Conservation (phyloP, 2,888 invertebrate species). For the Beris morrisii region DNA sequence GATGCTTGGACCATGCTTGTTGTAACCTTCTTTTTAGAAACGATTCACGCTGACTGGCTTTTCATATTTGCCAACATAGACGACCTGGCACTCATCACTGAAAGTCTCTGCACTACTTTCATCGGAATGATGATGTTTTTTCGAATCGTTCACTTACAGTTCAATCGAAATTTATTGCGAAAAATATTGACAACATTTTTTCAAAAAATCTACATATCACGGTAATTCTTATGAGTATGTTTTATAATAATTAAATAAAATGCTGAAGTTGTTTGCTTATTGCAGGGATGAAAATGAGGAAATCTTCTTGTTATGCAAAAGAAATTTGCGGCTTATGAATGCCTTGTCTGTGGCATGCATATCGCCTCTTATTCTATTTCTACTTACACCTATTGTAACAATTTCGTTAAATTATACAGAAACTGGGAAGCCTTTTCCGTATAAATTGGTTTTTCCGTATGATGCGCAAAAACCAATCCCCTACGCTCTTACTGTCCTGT, state of each 20-base stretch:
- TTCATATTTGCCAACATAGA: constrained; percentile 17
- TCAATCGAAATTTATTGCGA: constrained; percentile 6
- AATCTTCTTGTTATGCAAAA: constrained; percentile 12
- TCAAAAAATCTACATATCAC: constrained; percentile 20
- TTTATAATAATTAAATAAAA: background rate
- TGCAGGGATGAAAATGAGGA: constrained; percentile 26
- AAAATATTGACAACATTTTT: constrained; percentile 26
- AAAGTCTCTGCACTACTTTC: constrained; percentile 34
- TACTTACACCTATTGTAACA: constrained; percentile 18
- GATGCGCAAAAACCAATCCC: constrained; percentile 30
- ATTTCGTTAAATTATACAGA: constrained; percentile 22
- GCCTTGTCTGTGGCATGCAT: constrained; percentile 22
- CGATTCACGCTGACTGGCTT: constrained; percentile 29
- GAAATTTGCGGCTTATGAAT: constrained; percentile 11
- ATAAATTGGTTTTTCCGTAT: constrained; percentile 32
- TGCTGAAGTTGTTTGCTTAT: background rate
- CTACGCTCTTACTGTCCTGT: constrained; percentile 26
- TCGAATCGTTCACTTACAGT: constrained; percentile 29
- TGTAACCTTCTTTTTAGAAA: constrained; percentile 11
- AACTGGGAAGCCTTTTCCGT: constrained; percentile 30
- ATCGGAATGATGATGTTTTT: constrained; percentile 24
- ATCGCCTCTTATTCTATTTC: constrained; percentile 13
- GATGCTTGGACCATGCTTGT: constrained; percentile 17
- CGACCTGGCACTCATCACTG: constrained; percentile 26
- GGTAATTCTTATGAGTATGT: constrained; percentile 1